Evolutionary conservation across 2,797 vertebrate genomes (phyloP).

Genomic region (Rachycentron canadum): DNA sequence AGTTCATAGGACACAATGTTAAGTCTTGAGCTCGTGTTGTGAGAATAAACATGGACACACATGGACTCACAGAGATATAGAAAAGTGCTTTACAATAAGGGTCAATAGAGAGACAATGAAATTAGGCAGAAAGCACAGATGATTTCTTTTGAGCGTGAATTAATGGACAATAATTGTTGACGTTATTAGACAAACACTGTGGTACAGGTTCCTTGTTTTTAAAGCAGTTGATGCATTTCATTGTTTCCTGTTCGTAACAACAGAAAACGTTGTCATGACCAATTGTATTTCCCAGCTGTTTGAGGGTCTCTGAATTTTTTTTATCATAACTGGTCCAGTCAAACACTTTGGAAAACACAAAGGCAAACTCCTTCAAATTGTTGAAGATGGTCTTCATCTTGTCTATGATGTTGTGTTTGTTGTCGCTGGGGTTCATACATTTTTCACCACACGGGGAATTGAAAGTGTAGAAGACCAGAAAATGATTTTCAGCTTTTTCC

Average conservation of each 20-base stretch:
- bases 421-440: background rate
- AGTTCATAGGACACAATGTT: no score
- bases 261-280: background rate
- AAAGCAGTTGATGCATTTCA: background rate
- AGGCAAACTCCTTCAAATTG: background rate
- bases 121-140: no score
- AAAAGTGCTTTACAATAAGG: no score
- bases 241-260: constrained; percentile 1
- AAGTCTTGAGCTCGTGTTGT: no score
- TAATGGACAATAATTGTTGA: no score
- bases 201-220: background rate
- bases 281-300: background rate
- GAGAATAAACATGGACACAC: no score
- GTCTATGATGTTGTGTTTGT: background rate
- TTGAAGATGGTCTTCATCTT: background rate
- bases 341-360: background rate
- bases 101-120: no score
- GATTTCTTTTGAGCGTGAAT: no score
- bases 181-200: background rate
- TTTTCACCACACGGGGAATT: background rate
- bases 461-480: background rate
- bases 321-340: background rate
- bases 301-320: background rate
- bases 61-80: no score
- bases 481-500: background rate